Evolutionary conservation across 2,113 vertebrate genomes (phyloP).

Genomic region (Microtus ochrogaster): DNA sequence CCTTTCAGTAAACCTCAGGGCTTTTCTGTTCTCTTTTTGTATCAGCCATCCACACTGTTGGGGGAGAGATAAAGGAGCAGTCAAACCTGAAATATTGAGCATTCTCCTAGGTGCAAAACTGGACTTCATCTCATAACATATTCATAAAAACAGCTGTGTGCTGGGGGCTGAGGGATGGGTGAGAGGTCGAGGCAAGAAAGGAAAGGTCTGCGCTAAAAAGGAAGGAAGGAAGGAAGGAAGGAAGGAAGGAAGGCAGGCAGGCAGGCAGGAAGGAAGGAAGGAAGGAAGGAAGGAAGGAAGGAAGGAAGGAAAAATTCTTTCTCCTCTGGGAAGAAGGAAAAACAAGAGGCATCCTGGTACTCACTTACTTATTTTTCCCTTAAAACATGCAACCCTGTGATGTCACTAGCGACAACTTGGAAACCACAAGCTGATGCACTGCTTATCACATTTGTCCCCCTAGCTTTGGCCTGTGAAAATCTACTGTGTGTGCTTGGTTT

Average conservation of each 20-base stretch:
- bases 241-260: too few relatives aligned
- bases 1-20: not conserved
- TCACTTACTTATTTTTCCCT: not conserved
- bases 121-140: not conserved
- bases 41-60: not conserved
- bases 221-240: too few relatives aligned
- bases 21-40: not conserved
- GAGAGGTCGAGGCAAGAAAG: not conserved
- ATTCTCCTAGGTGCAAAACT: constrained; percentile 21
- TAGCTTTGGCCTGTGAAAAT: not conserved
- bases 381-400: not conserved
- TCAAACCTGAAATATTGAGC: not conserved
- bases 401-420: not conserved
- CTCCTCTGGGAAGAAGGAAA: not conserved
- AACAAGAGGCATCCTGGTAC: not conserved
- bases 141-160: not conserved
- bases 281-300: too few relatives aligned
- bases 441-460: not conserved
- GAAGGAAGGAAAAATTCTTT: not conserved
- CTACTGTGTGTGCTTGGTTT: not conserved
- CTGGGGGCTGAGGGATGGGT: not conserved
- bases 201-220: too few relatives aligned
- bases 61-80: not conserved
- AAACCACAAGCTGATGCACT: not conserved
- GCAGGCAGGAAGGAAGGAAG: too few relatives aligned